phyloP scores from a whole-genome alignment of 2,888 invertebrate species.

The Noctua comes region DNA sequence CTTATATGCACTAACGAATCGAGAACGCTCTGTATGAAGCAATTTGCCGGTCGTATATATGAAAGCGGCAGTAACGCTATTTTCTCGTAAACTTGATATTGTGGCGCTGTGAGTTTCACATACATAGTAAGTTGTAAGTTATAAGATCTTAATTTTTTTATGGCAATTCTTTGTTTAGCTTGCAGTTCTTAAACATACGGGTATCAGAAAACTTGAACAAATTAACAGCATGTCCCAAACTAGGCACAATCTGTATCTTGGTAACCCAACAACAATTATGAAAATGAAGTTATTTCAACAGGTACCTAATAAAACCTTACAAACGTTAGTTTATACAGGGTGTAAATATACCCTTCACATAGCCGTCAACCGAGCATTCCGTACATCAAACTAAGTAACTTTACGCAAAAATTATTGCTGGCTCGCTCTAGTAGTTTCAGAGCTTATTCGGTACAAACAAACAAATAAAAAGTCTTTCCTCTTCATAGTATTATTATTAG shows the following conservation, averaged over 20 bases:
- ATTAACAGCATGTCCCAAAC: neutral
- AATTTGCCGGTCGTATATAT: neutral
- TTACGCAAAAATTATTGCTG: no score
- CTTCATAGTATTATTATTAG: no score
- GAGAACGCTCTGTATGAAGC: neutral
- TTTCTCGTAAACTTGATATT: neutral
- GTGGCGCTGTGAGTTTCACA: no score
- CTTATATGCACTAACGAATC: neutral
- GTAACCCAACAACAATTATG: neutral
- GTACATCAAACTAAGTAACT: no score
- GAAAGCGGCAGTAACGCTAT: neutral
- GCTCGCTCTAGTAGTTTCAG: no score
- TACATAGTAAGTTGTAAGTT: neutral
- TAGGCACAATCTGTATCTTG: neutral
- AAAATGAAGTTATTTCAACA: neutral
- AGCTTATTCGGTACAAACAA: no score
- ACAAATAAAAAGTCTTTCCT: no score
- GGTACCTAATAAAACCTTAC: neutral
- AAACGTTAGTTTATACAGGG: no score
- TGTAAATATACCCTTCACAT: no score
- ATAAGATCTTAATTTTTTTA: neutral
- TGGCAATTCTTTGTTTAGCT: neutral
- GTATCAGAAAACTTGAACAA: neutral
- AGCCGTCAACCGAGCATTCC: no score
- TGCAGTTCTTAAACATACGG: neutral